Percentiles rank a stretch among this genome's conserved stretches.
These are phyloP conservation scores for Diplazon laetatorius DNA, from an alignment of 2,888 invertebrate species.

Conservation along the genomic window DNA sequence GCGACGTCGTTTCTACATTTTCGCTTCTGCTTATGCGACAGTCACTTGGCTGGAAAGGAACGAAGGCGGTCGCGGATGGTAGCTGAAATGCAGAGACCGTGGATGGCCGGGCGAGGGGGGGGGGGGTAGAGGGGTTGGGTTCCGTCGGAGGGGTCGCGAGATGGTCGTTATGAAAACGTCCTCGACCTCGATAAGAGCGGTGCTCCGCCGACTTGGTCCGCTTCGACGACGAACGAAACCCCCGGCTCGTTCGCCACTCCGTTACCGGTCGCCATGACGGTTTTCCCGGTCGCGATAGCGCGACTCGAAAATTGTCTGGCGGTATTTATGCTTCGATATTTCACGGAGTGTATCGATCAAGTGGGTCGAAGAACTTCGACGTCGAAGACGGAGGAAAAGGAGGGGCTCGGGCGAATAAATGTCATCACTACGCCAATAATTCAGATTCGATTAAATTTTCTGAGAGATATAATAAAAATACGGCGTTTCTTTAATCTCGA, in stretches of 20 bases:
- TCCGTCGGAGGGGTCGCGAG: too few relatives aligned
- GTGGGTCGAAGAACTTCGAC: slow-evolving; percentile 22
- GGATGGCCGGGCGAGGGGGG: background rate
- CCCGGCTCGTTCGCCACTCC: slow-evolving; percentile 16
- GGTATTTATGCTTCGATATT: slow-evolving; percentile 7
- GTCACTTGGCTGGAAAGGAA: slow-evolving; percentile 4
- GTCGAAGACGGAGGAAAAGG: slow-evolving; percentile 8
- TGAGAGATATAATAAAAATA: too few relatives aligned
- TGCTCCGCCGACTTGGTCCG: slow-evolving; percentile 19
- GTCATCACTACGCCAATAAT: slow-evolving; percentile 39
- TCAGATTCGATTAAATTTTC: too few relatives aligned
- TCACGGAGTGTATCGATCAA: slow-evolving; percentile 23
- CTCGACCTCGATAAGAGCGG: slow-evolving; percentile 60
- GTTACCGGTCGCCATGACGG: slow-evolving; percentile 22
- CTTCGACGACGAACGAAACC: slow-evolving; percentile 13
- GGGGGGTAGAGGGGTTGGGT: too few relatives aligned
- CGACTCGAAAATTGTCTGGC: background rate
- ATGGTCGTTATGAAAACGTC: slow-evolving; percentile 58
- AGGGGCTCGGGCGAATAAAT: slow-evolving; percentile 7
- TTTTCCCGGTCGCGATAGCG: slow-evolving; percentile 28
- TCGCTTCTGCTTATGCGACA: slow-evolving; percentile 45
- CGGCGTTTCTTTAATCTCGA: too few relatives aligned
- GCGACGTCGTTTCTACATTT: slow-evolving; percentile 50
- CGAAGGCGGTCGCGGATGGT: slow-evolving; percentile 16
- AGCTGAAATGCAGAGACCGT: background rate